A percentile compares a stretch with the other conserved stretches of the same genome.
Evolutionary conservation across 1,140 invertebrate genomes (phyloP).

Genomic region (Helicoverpa zea): DNA sequence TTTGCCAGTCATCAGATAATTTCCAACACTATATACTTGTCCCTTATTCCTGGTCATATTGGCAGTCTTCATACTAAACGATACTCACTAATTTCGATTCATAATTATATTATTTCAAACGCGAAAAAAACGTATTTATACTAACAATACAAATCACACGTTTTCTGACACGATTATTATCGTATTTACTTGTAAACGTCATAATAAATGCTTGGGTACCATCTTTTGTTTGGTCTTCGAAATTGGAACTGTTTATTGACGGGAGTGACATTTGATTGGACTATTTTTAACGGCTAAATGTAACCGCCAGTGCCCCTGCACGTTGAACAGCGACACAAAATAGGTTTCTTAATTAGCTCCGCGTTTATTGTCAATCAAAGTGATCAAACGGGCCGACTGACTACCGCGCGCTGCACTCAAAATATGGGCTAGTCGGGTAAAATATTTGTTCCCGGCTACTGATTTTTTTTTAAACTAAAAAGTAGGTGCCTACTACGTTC

Average conservation of each 20-base stretch:
- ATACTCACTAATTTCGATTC: slow-evolving; percentile 65
- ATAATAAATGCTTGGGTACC: slow-evolving; percentile 56
- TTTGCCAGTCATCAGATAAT: slow-evolving; percentile 87
- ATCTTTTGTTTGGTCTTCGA: slow-evolving; percentile 57
- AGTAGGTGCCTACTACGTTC: too few relatives aligned
- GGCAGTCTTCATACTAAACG: slow-evolving; percentile 65
- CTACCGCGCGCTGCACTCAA: background rate
- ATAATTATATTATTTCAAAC: slow-evolving; percentile 55
- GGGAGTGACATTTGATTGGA: slow-evolving; percentile 50
- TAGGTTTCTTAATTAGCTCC: slow-evolving; percentile 42
- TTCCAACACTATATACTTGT: slow-evolving; percentile 86
- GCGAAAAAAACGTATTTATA: slow-evolving; percentile 44
- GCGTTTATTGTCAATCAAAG: slow-evolving; percentile 34
- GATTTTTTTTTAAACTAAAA: too few relatives aligned
- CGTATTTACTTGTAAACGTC: slow-evolving; percentile 57
- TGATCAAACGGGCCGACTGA: slow-evolving; percentile 20
- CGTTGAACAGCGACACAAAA: slow-evolving; percentile 43
- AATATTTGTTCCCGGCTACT: too few relatives aligned
- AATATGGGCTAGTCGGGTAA: background rate
- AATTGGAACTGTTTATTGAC: slow-evolving; percentile 51
- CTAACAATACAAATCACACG: slow-evolving; percentile 40
- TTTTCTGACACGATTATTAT: slow-evolving; percentile 45
- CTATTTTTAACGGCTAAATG: slow-evolving; percentile 51
- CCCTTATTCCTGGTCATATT: slow-evolving; percentile 68
- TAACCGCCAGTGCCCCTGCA: slow-evolving; percentile 47